Conservation (phyloP, 2,888 invertebrate species). For the Oithona nana region DNA sequence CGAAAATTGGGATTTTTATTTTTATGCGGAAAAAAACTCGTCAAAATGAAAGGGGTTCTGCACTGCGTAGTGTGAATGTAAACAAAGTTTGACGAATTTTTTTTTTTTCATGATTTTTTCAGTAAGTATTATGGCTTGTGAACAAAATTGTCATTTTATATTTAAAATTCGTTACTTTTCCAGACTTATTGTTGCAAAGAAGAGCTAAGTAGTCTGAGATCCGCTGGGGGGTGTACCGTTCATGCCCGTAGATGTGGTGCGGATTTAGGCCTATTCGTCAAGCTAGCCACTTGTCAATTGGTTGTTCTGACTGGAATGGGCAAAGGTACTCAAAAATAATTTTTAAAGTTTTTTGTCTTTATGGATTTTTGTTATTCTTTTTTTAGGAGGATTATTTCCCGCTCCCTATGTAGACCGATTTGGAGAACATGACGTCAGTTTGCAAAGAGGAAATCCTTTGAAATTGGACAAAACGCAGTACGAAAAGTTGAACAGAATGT, state of each 20-base stretch:
- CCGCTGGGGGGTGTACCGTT: slow-evolving; percentile 5
- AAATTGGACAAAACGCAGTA: slow-evolving; percentile 3
- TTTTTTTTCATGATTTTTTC: background rate
- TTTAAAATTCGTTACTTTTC: no score
- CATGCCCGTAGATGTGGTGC: slow-evolving; percentile 6
- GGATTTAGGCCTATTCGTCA: slow-evolving; percentile 11
- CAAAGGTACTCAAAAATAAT: background rate
- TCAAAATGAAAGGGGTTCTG: no score
- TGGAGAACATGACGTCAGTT: slow-evolving; percentile 3
- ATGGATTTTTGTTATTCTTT: background rate
- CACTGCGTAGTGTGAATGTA: no score
- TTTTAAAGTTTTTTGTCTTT: background rate
- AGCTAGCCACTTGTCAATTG: background rate
- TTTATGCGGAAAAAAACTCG: background rate
- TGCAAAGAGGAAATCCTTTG: slow-evolving; percentile 8
- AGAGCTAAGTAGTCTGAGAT: background rate
- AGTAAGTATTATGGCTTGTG: no score
- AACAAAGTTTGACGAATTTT: no score
- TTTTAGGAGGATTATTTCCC: slow-evolving; percentile 1
- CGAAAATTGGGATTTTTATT: background rate
- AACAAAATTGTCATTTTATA: background rate
- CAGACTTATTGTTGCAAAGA: slow-evolving; percentile 5
- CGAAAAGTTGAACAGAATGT: background rate
- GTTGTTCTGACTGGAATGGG: background rate
- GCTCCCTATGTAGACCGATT: slow-evolving; percentile 10